A percentile compares a stretch with the other conserved stretches of the same genome.
Conservation (phyloP, 2,113 vertebrate genomes). For the Gavia stellata region DNA sequence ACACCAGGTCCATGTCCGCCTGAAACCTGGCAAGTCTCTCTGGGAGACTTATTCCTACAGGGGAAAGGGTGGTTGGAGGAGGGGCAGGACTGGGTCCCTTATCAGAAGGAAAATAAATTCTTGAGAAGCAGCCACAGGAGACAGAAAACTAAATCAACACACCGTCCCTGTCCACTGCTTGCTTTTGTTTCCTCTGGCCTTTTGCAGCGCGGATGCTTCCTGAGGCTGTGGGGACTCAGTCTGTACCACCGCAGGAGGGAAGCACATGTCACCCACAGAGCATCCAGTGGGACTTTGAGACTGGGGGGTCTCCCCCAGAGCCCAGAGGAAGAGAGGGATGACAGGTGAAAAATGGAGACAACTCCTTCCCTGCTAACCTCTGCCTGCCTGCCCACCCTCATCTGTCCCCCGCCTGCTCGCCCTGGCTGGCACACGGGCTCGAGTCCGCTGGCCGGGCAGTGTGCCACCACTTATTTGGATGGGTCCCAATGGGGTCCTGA, state of each 20-base stretch:
- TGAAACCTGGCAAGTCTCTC: not conserved
- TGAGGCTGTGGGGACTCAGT: not conserved
- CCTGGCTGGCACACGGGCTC: not conserved
- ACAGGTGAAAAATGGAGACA: not conserved
- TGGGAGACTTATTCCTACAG: not conserved
- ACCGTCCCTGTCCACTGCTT: not conserved
- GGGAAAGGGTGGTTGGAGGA: not conserved
- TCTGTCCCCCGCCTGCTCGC: fast-evolving
- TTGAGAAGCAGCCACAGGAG: not conserved
- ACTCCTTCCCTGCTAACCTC: not conserved
- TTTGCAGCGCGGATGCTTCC: not conserved
- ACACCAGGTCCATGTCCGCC: not conserved
- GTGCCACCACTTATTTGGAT: fast-evolving
- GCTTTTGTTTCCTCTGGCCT: not conserved
- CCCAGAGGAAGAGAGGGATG: not conserved
- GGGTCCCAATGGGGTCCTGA: not conserved
- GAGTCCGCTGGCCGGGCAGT: fast-evolving
- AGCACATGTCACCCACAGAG: fast-evolving
- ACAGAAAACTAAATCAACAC: not conserved
- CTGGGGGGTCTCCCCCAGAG: not conserved
- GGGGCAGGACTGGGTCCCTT: not conserved
- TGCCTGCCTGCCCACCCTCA: not conserved
- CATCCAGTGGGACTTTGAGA: fast-evolving
- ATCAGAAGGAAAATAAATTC: not conserved
- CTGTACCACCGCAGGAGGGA: fast-evolving